Base-by-base conservation (phyloP, 2,888 invertebrate genomes). In the Merodon equestris region DNA sequence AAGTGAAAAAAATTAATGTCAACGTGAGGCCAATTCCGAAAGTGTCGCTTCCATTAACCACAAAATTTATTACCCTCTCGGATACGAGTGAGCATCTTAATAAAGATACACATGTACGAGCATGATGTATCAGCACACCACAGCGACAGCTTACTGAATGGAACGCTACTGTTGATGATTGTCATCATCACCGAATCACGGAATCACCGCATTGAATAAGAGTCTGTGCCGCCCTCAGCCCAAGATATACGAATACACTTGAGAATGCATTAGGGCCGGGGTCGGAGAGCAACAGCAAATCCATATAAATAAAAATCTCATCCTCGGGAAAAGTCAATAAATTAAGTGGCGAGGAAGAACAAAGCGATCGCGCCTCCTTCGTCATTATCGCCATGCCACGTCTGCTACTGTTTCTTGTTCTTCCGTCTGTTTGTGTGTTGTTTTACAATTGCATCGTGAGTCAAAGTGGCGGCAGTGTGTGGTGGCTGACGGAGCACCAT, bases 291-390 rank as follows among this genome's bases (percentile, higher is more conserved):
- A 79, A 27, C 73, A 50, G 58, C 58, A 74, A 79, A 79, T 74
- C 64, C 79, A 79, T 79, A 79, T 79, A 79, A 74, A 79, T 79
- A 79, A 79, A 79, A 79, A 79, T 79, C 79, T 79, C 79, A 64
- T 73, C 79, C 63, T 73, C 79, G 64, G 54, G 68, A 79, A n/a
- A 70, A 79, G 79, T 79, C 79, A 79, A 79, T 79, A 79, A 79
- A 79, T 79, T 73, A 79, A 63, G 79, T 68, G 73, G 68, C 53
- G 34, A 53, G 15, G 38, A 74, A 79, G 58, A 50, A 50, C 68
- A 40, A 68, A 67, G 72, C 72, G 77, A 77, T 77, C 67, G 50
- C 77, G 72, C 67, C 77, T 77, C 67, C 77, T 57, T 72, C 72
- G 67, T 77, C 40, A 42, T 12, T 36, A 27, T 56, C 56, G n/a